Base-by-base conservation (phyloP, 2,888 invertebrate genomes). In the Drosophila macrothrix region DNA sequence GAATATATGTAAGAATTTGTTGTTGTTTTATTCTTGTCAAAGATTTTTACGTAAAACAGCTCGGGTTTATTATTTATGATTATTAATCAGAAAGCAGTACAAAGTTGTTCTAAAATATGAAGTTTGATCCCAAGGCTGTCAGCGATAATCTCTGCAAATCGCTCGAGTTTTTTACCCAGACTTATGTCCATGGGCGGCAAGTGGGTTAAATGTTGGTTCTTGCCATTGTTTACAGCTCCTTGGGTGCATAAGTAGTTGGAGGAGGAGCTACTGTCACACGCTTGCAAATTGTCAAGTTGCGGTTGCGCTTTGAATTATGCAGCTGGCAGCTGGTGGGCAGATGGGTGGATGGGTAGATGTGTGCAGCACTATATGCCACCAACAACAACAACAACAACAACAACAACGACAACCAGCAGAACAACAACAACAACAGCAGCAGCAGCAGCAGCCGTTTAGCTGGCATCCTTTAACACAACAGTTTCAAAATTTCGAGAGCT, bases 241-340 rank as follows among this genome's bases (percentile, higher is more conserved):
- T n/a, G 39, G 69, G 35, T 39, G 29, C 35, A 41, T 46, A 14
- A 35, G 37, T 46, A 1, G 33, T 9, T 25, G 50, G 1, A 39
- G 80, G 49, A 80, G 81, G 78, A 80, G 84, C 84, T 72, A 84
- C 66, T 61, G 76, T 62, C 50, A 70, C 55, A 63, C 65, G 73
- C 84, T 73, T 75, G 86, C 90, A 86, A 86, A 86, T 86, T 86
- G 90, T 86, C 85, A 85, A 85, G 88, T 85, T 85, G 88, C 86
- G 85, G 88, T 90, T 85, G 86, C 90, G 85, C 90, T 78, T 83
- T 85, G 85, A 85, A 88, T 85, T 90, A 85, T 85, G 90, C 88
- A 85, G 78, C 63, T 50, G 41, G 71, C 39, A 52, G 41, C 41
- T 39, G 46, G 62, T 56, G 53, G 49, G 25, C 37, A n/a, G 60